Percentiles rank a stretch among this genome's conserved stretches.
These are phyloP conservation scores for Bubo scandiacus DNA, from an alignment of 2,113 vertebrate species.

Conservation along the genomic window DNA sequence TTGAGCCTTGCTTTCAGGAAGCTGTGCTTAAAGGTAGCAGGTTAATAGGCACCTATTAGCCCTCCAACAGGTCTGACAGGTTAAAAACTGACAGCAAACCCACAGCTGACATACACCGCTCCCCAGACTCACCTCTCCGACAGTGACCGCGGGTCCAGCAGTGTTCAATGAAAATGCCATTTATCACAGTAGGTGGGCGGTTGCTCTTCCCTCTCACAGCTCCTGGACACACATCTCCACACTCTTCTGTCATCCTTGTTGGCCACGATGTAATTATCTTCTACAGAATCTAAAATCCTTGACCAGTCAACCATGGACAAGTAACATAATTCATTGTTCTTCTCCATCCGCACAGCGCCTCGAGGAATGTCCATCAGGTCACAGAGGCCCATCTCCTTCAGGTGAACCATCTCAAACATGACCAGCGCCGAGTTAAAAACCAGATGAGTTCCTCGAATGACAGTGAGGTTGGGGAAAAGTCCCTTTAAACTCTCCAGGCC, in stretches of 20 bases:
- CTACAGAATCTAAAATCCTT: conserved; percentile 89
- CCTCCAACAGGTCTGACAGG: not conserved
- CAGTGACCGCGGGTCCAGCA: conserved; percentile 94
- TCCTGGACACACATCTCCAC: conserved; percentile 92
- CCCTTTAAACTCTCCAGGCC: conserved; percentile 87
- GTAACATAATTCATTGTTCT: conserved; percentile 95
- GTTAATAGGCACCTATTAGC: not conserved
- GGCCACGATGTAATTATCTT: conserved; percentile 90
- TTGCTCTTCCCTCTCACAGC: conserved; percentile 81
- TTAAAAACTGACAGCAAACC: not conserved
- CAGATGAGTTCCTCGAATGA: conserved; percentile 92
- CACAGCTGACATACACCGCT: accelerated
- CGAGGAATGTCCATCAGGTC: conserved; percentile 94
- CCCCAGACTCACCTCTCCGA: conserved; percentile 84
- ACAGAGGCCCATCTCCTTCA: conserved; percentile 91
- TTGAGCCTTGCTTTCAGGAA: not conserved
- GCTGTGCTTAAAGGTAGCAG: not conserved
- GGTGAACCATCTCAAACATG: conserved; percentile 94
- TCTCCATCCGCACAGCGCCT: conserved; percentile 91
- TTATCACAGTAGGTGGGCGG: conserved; percentile 87
- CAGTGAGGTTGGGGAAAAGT: conserved; percentile 92
- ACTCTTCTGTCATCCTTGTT: conserved; percentile 95
- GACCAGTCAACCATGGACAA: conserved; percentile 96
- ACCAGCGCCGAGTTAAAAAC: conserved; percentile 98
- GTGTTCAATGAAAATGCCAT: conserved; percentile 87